phyloP scores from a whole-genome alignment of 2,797 vertebrate species.

The Diplodus puntazzo region DNA sequence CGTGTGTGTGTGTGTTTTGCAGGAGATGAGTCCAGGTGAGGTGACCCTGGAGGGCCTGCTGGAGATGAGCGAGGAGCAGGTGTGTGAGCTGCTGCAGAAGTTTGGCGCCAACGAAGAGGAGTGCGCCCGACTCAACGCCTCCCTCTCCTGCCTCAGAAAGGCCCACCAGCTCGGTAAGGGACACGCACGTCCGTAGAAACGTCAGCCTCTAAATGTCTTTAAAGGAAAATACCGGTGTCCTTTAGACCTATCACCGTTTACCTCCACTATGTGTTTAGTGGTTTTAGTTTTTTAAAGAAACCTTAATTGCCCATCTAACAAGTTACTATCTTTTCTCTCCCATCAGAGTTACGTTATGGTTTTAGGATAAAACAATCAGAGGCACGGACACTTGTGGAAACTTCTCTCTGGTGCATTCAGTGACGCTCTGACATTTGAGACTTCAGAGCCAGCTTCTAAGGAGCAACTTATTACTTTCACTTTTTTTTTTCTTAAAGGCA shows the following conservation, averaged over 20 bases:
- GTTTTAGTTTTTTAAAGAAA: background rate
- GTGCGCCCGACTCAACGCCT: slow-evolving; percentile 95
- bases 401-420: slow-evolving; percentile 1
- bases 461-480: background rate
- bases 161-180: slow-evolving; percentile 93
- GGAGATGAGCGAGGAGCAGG: slow-evolving; percentile 94
- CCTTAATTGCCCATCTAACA: no score
- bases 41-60: slow-evolving; percentile 94
- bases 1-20: slow-evolving; percentile 2
- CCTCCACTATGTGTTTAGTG: no score
- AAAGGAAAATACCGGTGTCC: background rate
- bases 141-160: slow-evolving; percentile 93
- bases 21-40: slow-evolving; percentile 92
- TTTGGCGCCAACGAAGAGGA: slow-evolving; percentile 95
- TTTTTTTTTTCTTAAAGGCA: background rate
- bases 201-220: background rate
- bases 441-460: background rate
- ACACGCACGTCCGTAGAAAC: background rate
- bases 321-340: background rate
- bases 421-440: background rate
- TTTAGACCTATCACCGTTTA: background rate
- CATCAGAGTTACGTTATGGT: background rate
- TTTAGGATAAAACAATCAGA: background rate
- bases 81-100: slow-evolving; percentile 92
- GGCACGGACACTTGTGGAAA: background rate